These are phyloP conservation scores for Lophochroa leadbeateri DNA, from an alignment of 2,113 vertebrate genomes.

Conservation along the genomic window DNA sequence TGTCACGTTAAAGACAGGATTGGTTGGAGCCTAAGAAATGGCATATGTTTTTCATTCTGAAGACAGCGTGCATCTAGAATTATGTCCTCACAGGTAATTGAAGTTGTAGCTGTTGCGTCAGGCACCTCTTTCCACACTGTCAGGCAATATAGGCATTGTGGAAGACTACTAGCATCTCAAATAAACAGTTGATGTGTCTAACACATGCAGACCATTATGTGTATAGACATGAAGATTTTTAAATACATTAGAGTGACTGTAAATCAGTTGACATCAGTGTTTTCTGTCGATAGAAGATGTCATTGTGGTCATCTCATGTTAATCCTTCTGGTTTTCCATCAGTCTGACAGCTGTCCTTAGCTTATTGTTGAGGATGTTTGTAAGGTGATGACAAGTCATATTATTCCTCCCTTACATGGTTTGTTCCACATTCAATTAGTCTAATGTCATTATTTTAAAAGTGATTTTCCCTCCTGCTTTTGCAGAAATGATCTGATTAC, in stretches of 20 bases:
- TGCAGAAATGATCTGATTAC: neutral
- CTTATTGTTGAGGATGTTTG: neutral
- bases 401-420: neutral
- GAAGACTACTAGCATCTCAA: neutral
- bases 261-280: neutral
- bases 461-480: neutral
- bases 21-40: neutral
- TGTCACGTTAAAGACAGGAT: neutral
- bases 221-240: neutral
- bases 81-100: neutral
- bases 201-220: neutral
- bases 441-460: neutral
- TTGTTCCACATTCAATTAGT: neutral
- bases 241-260: neutral
- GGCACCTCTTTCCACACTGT: neutral
- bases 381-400: neutral
- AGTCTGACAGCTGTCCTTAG: neutral
- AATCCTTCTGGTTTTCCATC: neutral
- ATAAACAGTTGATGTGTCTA: neutral
- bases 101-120: neutral
- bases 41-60: neutral
- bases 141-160: neutral
- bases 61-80: neutral
- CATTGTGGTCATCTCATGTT: neutral
- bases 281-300: neutral